A percentile compares a stretch with the other conserved stretches of the same genome.
These are phyloP conservation scores for Spinus pinus DNA, from an alignment of 2,797 vertebrate genomes.

Conservation along the genomic window DNA sequence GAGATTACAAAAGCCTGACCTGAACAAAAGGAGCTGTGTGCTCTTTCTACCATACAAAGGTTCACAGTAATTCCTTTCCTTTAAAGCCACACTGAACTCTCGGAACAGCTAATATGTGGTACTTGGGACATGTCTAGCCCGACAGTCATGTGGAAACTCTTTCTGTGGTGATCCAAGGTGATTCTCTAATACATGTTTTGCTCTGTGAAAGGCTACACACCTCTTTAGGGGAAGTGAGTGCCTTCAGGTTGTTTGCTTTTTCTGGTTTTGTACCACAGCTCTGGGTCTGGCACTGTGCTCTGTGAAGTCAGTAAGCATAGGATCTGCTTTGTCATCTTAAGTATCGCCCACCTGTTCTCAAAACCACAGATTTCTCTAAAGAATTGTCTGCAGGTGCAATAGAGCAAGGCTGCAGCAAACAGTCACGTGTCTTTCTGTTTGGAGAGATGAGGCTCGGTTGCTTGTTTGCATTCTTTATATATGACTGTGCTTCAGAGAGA, in stretches of 20 bases:
- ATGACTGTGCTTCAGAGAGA: background rate
- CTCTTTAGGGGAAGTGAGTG: fast-evolving
- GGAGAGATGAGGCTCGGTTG: background rate
- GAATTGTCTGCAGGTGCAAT: background rate
- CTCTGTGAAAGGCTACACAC: background rate
- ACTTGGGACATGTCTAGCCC: background rate
- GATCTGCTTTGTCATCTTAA: background rate
- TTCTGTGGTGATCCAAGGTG: background rate
- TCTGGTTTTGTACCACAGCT: background rate
- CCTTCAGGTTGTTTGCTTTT: background rate
- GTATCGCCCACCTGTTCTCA: background rate
- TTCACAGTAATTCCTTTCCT: background rate
- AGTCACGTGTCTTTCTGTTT: background rate
- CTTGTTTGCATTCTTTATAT: background rate
- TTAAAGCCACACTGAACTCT: background rate
- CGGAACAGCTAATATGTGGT: background rate
- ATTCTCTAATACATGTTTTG: background rate
- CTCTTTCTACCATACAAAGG: background rate
- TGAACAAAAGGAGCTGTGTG: background rate
- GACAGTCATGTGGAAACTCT: background rate
- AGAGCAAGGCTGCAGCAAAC: background rate
- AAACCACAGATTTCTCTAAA: background rate
- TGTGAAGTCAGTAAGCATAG: fast-evolving
- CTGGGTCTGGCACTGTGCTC: background rate
- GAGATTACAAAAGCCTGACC: background rate